Percentiles rank a stretch among this genome's conserved stretches.
phyloP scores from a whole-genome alignment of 2,113 vertebrate genomes.

The Nesogale talazaci region DNA sequence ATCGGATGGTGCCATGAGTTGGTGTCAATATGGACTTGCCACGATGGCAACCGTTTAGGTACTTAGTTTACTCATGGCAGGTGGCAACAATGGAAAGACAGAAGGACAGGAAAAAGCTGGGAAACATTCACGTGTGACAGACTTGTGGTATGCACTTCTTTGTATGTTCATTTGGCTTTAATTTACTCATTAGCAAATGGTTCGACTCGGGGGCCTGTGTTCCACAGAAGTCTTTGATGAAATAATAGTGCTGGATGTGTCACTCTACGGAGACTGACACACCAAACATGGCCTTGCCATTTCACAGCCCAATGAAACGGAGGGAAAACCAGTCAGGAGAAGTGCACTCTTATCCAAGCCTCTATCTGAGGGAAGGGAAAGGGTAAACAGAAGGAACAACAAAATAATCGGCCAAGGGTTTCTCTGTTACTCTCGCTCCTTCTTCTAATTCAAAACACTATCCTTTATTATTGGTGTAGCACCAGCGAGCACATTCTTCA shows the following conservation, averaged over 20 bases:
- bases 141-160: slow-evolving; percentile 2
- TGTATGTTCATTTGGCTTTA: slow-evolving; percentile 60
- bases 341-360: slow-evolving; percentile 51
- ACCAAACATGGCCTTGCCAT: slow-evolving; percentile 48
- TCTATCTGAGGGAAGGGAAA: not conserved
- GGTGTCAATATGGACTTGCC: not conserved
- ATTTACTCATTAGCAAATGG: slow-evolving; percentile 66
- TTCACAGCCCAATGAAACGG: not conserved
- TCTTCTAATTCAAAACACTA: slow-evolving; percentile 71
- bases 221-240: slow-evolving; percentile 4
- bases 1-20: not conserved
- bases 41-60: not conserved
- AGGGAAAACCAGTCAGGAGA: slow-evolving; percentile 42
- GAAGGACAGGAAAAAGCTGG: not conserved
- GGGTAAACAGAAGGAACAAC: not conserved
- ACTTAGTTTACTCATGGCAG: not conserved
- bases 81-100: fast-evolving
- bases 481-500: slow-evolving; percentile 62
- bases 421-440: slow-evolving; percentile 20
- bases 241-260: not conserved
- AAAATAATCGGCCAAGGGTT: slow-evolving; percentile 9
- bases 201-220: not conserved
- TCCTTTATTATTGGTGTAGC: slow-evolving; percentile 4
- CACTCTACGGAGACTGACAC: slow-evolving; percentile 44
- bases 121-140: slow-evolving; percentile 58